Base-by-base conservation (phyloP, 2,888 invertebrate species). In the Diaphora mendica region DNA sequence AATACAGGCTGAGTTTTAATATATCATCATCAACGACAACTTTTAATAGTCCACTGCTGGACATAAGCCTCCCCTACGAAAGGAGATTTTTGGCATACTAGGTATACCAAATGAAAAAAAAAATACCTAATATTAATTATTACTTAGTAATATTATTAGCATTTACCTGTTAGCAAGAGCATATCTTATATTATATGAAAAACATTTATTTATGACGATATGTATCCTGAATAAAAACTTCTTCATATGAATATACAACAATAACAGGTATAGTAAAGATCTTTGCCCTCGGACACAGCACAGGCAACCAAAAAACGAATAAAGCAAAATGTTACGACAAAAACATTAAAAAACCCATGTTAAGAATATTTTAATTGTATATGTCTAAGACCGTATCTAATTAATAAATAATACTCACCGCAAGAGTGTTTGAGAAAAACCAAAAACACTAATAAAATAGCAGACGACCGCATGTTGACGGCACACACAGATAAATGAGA, bases 381-480 rank as follows among this genome's bases (percentile, higher is more conserved):
- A 30, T 62, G 7, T 5, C 17, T 59, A 66, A 35, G 35, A n/a
- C 44, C 65, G 66, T 51, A 51, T 67, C n/a, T 39, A 51, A 71
- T 67, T 59, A 3, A 26, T 69, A 70, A 39, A 74, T 68, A 72
- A 70, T 79, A 82, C 86, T 86, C 70, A 88, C 87, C 87, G 23
- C 68, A 70, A 62, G 79, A 79, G 44, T 77, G 65, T 68, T 77
- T 72, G n/a, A 84, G 66, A 75, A 77, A 75, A 78, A 86, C 70
- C 55, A 84, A 76, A 75, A 83, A 73, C 75, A 83, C 77, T 78
- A 87, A 81, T 72, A 81, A 78, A 70, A 85, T 66, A 9, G 65
- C 62, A 78, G 76, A 72, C 71, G 70, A 74, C 76, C 79, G 86
- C 87, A 88, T 88, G 78, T 86, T 85, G 78, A 73, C 77, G 68